Base-by-base conservation (phyloP, 2,888 invertebrate species). In the Cheilosia vernalis region DNA sequence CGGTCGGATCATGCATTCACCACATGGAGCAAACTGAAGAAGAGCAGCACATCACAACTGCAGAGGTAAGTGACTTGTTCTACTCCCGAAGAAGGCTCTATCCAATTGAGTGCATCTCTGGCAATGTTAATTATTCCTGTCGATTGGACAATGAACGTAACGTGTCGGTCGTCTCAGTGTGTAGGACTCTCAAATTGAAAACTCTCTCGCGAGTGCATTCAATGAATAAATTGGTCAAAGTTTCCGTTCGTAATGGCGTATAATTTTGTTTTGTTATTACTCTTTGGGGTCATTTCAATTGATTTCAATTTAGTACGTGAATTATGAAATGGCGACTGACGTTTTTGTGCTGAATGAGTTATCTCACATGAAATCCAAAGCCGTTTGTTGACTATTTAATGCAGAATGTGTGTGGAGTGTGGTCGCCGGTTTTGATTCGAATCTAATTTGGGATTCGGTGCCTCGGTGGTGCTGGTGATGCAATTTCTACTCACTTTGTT, bases 1-100 rank as follows among this genome's bases (percentile, higher is more conserved):
- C 95, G 96, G 91, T 97, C 97, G 80, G 97, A 97, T 92, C 96
- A 96, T 89, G 96, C 96, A 88, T 96, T 96, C 92, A 97, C 97
- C 88, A 97, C 97, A 55, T 97, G 97, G 96, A 96, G 97, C 92
- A 97, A 97, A 91, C 93, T 97, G 90, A 96, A 96, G 93, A 94
- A 95, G 90, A 94, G 94, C 89, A 94, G 93, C 91, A 94, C 95
- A 88, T 93, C 94, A 88, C 94, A 94, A 88, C 92, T 95, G 89
- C 93, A 94, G 90, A 94, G 95, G 94, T 94, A 92, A 92, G 88
- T 87, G 17, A 40, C 21, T 24, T n/a, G n/a, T 42, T 27, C 17
- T 37, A 13, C 37, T 33, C 33, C 33, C 33, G 33, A 33, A 33
- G 10, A 33, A 33, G 33, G 33, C 3, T 37, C n/a, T 30, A 7